Conservation (phyloP, 1,140 invertebrate genomes). For the Lepidurus couesii region DNA sequence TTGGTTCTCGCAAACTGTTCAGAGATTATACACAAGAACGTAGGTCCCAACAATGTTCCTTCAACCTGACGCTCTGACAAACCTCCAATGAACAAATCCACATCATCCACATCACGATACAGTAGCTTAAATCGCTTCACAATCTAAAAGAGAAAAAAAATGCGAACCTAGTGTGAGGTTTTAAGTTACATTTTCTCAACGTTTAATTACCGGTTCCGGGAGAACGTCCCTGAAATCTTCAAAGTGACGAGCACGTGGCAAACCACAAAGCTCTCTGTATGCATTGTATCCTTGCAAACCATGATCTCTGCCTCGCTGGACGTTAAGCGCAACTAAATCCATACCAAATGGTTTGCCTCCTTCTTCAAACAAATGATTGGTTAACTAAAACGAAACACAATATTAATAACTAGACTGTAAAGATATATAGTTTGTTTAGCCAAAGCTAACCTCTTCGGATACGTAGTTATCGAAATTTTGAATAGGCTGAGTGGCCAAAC, state of each 20-base stretch:
- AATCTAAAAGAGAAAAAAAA: constrained; percentile 35
- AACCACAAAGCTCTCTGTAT: constrained; percentile 53
- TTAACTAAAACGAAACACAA: constrained; percentile 40
- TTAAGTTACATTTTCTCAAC: background rate
- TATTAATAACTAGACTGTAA: background rate
- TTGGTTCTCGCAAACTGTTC: constrained; percentile 43
- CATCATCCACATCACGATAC: constrained; percentile 44
- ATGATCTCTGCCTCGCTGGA: constrained; percentile 49
- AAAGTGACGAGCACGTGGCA: constrained; percentile 64
- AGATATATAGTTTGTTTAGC: background rate
- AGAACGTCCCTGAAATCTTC: constrained; percentile 73
- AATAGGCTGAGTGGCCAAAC: constrained; percentile 35
- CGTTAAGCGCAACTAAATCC: constrained; percentile 48
- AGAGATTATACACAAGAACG: constrained; percentile 43
- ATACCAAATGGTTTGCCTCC: constrained; percentile 45
- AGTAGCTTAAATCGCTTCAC: constrained; percentile 36
- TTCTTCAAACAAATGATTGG: constrained; percentile 46
- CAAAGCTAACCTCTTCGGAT: constrained; percentile 34
- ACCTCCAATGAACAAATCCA: constrained; percentile 45
- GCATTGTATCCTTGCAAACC: constrained; percentile 48
- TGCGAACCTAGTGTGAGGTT: background rate
- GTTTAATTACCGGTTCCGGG: constrained; percentile 52
- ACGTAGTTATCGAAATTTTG: constrained; percentile 35
- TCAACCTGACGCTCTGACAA: constrained; percentile 41
- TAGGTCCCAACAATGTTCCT: constrained; percentile 46